phyloP scores from a whole-genome alignment of 2,113 vertebrate species.

The Sitta europaea region DNA sequence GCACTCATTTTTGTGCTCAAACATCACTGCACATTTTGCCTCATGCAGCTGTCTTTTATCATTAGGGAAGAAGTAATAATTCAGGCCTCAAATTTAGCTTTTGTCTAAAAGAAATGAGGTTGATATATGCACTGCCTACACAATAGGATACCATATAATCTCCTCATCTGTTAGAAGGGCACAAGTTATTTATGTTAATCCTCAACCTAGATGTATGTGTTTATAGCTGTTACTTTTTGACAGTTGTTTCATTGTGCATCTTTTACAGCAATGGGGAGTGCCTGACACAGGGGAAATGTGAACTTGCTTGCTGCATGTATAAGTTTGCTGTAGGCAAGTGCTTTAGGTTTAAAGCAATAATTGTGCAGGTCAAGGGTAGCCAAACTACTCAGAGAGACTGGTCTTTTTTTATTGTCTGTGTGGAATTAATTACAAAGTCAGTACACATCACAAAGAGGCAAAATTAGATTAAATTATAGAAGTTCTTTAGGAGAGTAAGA shows the following conservation, averaged over 20 bases:
- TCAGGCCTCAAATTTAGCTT: slow-evolving; percentile 1
- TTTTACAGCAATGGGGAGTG: background rate
- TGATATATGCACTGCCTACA: slow-evolving; percentile 19
- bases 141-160: slow-evolving; percentile 22
- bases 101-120: slow-evolving; percentile 11
- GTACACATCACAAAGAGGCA: background rate
- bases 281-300: background rate
- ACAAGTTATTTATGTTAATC: slow-evolving; percentile 33
- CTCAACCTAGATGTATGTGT: background rate
- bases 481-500: background rate
- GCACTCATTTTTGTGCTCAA: background rate
- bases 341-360: background rate
- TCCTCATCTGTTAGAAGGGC: slow-evolving; percentile 11
- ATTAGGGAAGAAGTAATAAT: background rate
- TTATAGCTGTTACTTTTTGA: background rate
- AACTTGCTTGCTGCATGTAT: background rate
- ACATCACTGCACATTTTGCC: background rate
- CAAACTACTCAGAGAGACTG: background rate
- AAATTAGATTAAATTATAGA: background rate
- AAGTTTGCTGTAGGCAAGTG: background rate
- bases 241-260: background rate
- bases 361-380: background rate
- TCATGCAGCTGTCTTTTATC: background rate
- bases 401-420: background rate
- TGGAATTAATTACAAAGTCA: background rate